Conservation (phyloP, 1,140 invertebrate genomes). For the Gryon sp. region DNA sequence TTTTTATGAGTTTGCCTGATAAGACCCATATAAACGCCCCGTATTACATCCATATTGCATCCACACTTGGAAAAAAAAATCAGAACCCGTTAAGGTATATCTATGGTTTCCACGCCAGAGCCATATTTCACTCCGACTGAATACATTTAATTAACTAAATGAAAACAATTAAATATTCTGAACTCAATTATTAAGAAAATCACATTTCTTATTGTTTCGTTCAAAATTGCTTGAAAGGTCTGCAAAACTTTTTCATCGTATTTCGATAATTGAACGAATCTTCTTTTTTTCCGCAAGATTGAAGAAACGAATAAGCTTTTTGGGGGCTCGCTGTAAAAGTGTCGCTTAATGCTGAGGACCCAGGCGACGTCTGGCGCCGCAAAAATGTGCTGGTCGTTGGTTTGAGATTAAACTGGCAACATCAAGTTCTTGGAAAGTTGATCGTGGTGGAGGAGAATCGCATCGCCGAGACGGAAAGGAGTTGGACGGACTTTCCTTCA, state of each 20-base stretch:
- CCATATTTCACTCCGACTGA: too few species aligned
- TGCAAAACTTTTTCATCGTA: constrained; percentile 11
- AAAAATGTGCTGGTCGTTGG: constrained; percentile 50
- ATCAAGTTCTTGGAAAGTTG: constrained; percentile 50
- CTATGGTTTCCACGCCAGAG: too few species aligned
- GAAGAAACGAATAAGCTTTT: constrained; percentile 28
- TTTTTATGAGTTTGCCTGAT: too few species aligned
- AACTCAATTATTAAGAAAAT: too few species aligned
- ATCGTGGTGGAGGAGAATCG: constrained; percentile 64
- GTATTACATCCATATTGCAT: too few species aligned
- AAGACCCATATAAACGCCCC: too few species aligned
- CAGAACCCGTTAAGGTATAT: too few species aligned
- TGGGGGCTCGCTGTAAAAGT: constrained; percentile 24
- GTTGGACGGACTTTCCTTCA: constrained; percentile 82
- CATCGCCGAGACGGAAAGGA: constrained; percentile 81
- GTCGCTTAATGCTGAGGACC: constrained; percentile 28
- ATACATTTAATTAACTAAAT: too few species aligned
- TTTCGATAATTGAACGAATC: constrained; percentile 30
- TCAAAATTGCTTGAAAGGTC: too few species aligned
- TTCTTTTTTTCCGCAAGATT: neutral
- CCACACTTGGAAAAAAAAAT: too few species aligned
- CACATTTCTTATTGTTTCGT: too few species aligned
- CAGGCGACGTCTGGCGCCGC: constrained; percentile 29
- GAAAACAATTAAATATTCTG: too few species aligned
- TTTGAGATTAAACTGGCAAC: constrained; percentile 59